These are phyloP conservation scores for Montipora sp. DNA, from an alignment of 64 coral and sea anemone genomes.

Conservation along the genomic window DNA sequence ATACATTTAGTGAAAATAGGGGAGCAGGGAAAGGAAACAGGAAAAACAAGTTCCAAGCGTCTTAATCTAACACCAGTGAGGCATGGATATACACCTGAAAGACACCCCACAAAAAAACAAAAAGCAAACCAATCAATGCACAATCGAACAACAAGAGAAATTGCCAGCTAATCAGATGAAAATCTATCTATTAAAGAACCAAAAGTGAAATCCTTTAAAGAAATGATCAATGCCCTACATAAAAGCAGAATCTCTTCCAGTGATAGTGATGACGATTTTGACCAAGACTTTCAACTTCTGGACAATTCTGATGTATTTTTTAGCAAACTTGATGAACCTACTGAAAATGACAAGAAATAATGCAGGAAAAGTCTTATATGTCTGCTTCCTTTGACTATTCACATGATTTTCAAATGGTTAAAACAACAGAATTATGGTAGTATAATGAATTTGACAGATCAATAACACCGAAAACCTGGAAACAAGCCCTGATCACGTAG, in stretches of 20 bases:
- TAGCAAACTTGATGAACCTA: conserved; percentile 17
- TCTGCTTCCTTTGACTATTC: conserved; percentile 28
- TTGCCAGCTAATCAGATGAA: not conserved
- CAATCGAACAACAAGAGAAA: not conserved
- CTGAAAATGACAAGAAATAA: conserved; percentile 15
- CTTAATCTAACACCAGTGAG: conserved; percentile 13
- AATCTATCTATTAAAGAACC: not conserved
- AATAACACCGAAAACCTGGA: conserved; percentile 15
- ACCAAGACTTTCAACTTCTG: conserved; percentile 19
- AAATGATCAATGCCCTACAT: conserved; percentile 10
- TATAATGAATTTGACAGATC: conserved; percentile 43
- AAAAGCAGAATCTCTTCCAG: not conserved
- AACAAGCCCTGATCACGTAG: conserved; percentile 13
- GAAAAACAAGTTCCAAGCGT: conserved; percentile 11
- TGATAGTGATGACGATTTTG: conserved; percentile 18
- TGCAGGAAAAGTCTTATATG: not conserved
- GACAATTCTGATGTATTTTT: not conserved
- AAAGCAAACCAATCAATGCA: not conserved
- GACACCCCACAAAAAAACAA: conserved; percentile 44
- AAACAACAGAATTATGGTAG: conserved; percentile 26
- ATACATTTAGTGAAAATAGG: not conserved
- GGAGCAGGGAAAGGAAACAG: not conserved
- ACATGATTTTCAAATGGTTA: conserved; percentile 44
- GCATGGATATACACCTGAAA: conserved; percentile 49
- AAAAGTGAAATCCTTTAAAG: conserved; percentile 6